Evolutionary conservation across 2,888 invertebrate species (phyloP).

Genomic region (Coelopa pilipes): DNA sequence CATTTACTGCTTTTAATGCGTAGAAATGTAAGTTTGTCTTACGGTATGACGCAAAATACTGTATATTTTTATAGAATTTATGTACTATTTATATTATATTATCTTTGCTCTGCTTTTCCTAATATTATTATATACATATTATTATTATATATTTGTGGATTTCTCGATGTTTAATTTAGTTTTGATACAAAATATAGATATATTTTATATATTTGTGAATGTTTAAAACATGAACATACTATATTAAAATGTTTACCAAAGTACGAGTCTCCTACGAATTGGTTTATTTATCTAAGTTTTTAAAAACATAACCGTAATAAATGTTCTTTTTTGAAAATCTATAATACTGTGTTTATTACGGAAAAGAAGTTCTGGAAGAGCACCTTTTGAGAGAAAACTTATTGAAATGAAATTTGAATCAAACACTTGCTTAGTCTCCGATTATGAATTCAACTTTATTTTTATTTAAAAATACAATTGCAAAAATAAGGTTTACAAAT

Average conservation of each 20-base stretch:
- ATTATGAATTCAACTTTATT: slow-evolving; percentile 31
- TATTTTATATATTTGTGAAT: slow-evolving; percentile 13
- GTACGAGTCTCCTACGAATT: background rate
- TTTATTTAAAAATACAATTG: slow-evolving; percentile 23
- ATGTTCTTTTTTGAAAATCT: slow-evolving; percentile 12
- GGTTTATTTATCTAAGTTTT: background rate
- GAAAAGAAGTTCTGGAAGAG: too few species aligned
- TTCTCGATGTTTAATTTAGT: background rate
- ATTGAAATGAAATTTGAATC: background rate
- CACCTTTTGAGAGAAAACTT: too few species aligned
- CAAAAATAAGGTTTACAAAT: slow-evolving; percentile 11
- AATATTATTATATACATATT: background rate
- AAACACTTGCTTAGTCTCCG: background rate
- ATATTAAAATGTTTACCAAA: slow-evolving; percentile 16
- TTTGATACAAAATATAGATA: background rate
- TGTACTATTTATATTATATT: too few species aligned
- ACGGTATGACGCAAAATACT: too few species aligned
- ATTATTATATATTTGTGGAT: background rate
- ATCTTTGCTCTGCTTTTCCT: background rate
- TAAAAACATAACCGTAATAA: slow-evolving; percentile 12
- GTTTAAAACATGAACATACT: slow-evolving; percentile 1
- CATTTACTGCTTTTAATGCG: too few species aligned
- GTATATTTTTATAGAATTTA: too few species aligned
- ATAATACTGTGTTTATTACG: too few species aligned
- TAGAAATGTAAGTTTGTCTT: too few species aligned